Conservation (phyloP, 2,888 invertebrate genomes). For the Agrotis clavis region DNA sequence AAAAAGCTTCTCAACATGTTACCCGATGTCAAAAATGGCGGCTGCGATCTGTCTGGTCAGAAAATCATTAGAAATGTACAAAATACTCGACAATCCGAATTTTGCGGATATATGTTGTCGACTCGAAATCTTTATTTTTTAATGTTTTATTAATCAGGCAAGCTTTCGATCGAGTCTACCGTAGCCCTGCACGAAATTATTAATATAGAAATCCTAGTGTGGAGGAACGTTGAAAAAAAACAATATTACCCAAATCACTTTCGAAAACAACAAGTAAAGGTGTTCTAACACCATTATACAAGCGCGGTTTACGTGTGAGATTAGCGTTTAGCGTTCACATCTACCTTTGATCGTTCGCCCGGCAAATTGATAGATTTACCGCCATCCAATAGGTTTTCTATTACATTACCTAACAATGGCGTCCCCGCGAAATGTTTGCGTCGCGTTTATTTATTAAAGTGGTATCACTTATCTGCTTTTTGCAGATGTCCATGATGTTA, state of each 20-base stretch:
- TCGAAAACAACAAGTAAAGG: constrained; percentile 46
- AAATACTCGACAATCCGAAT: no score
- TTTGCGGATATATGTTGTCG: no score
- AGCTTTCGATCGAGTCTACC: no score
- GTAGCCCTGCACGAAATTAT: no score
- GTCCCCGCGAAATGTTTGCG: constrained; percentile 30
- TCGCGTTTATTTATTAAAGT: constrained; percentile 40
- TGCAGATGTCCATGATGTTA: constrained; percentile 26
- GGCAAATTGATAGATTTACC: constrained; percentile 77
- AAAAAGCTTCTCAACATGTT: no score
- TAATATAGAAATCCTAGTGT: no score
- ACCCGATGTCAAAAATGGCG: no score
- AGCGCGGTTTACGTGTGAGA: constrained; percentile 57
- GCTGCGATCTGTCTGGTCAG: no score
- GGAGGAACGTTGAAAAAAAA: no score
- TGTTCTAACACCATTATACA: constrained; percentile 57
- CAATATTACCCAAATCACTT: neutral
- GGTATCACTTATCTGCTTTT: constrained; percentile 40
- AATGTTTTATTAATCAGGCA: no score
- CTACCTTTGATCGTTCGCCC: constrained; percentile 78
- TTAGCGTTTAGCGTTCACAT: constrained; percentile 68
- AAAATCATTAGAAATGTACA: no score
- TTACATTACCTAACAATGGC: constrained; percentile 51
- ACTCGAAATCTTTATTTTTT: no score
- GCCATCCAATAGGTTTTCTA: constrained; percentile 55